These are phyloP conservation scores for Colletes collaris DNA, from an alignment of 2,888 invertebrate genomes.

Conservation along the genomic window DNA sequence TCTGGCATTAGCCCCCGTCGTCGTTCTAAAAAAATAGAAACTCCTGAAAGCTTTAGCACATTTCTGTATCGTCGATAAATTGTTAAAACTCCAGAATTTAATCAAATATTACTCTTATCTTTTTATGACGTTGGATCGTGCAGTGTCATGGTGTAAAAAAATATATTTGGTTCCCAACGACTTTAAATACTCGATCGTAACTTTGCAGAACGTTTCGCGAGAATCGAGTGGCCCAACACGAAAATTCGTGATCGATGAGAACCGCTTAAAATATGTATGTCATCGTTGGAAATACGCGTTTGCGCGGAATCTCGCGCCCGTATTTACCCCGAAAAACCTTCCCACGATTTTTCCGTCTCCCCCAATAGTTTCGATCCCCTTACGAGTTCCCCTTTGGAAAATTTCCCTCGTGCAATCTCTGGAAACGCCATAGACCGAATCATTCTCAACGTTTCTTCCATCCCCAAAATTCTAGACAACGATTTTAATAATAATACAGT, in stretches of 20 bases:
- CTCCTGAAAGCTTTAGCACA: too few relatives aligned
- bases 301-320: slow-evolving; percentile 50
- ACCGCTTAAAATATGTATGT: slow-evolving; percentile 35
- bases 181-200: too few relatives aligned
- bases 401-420: too few relatives aligned
- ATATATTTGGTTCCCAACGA: too few relatives aligned
- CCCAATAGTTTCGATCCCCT: not conserved
- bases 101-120: too few relatives aligned
- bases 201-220: not conserved
- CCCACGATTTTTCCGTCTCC: not conserved
- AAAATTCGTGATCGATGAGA: slow-evolving; percentile 53
- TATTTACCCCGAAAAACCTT: not conserved
- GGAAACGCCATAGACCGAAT: too few relatives aligned
- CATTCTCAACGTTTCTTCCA: not conserved
- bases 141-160: too few relatives aligned
- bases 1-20: too few relatives aligned
- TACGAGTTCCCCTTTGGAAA: not conserved
- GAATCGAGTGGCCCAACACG: not conserved
- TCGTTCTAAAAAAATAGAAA: too few relatives aligned
- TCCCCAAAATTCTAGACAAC: not conserved
- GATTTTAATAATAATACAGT: not conserved
- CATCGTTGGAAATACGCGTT: slow-evolving; percentile 32
- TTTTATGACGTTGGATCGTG: too few relatives aligned
- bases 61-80: too few relatives aligned
- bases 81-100: too few relatives aligned